Conservation (phyloP, 2,888 invertebrate genomes). For the Drosophila longiperda region DNA sequence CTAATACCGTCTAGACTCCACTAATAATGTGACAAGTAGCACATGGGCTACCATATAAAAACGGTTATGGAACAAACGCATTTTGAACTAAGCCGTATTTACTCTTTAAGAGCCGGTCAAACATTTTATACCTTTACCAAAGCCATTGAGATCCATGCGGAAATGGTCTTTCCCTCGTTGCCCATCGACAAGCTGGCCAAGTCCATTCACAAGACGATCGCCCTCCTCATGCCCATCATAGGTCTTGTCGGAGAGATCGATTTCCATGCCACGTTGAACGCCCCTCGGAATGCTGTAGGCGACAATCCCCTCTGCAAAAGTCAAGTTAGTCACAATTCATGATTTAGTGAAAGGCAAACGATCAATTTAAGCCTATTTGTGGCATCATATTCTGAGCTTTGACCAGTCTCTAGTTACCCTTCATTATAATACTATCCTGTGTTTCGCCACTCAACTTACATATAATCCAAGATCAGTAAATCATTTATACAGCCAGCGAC, state of each 20-base stretch:
- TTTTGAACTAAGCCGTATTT: constrained; percentile 6
- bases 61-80: constrained; percentile 6
- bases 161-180: constrained; percentile 91
- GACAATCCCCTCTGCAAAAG: constrained; percentile 89
- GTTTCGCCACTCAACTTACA: constrained; percentile 27
- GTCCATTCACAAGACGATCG: constrained; percentile 88
- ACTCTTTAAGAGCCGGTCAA: not conserved
- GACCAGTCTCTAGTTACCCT: constrained; percentile 7
- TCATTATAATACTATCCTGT: constrained; percentile 41
- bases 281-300: constrained; percentile 93
- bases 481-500: constrained; percentile 46
- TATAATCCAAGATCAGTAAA: constrained; percentile 31
- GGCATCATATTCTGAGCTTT: constrained; percentile 27
- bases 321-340: not conserved
- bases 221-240: constrained; percentile 90
- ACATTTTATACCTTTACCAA: constrained; percentile 87
- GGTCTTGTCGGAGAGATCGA: constrained; percentile 91
- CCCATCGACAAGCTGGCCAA: constrained; percentile 92
- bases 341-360: constrained; percentile 38
- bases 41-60: constrained; percentile 14
- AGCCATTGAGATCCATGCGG: constrained; percentile 87
- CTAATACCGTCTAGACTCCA: constrained; percentile 16
- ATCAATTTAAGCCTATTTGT: constrained; percentile 45
- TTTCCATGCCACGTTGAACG: constrained; percentile 88
- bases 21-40: constrained; percentile 36